These are phyloP conservation scores for Gryllus bimaculatus DNA, from an alignment of 1,140 invertebrate species.

Conservation along the genomic window DNA sequence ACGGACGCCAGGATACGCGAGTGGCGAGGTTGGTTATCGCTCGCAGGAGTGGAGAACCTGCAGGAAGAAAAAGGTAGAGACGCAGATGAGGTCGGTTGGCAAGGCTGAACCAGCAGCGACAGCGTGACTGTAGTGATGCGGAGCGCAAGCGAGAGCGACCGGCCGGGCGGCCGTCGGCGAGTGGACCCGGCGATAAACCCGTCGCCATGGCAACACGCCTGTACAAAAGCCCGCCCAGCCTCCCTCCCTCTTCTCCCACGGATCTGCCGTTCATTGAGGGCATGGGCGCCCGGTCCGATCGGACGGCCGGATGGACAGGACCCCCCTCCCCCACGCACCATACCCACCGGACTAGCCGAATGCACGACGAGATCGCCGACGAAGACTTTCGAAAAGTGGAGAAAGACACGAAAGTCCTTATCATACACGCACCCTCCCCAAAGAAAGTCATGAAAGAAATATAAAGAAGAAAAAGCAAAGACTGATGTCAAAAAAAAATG, in stretches of 20 bases:
- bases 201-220: background rate
- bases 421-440: too few relatives aligned
- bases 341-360: too few relatives aligned
- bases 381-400: too few relatives aligned
- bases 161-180: background rate
- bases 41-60: too few relatives aligned
- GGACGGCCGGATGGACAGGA: background rate
- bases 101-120: background rate
- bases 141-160: background rate
- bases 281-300: background rate
- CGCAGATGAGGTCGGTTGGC: background rate
- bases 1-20: too few relatives aligned
- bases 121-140: background rate
- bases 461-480: too few relatives aligned
- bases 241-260: background rate
- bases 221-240: background rate
- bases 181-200: background rate
- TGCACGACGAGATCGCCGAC: too few relatives aligned
- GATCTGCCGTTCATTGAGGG: background rate
- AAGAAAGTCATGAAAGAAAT: too few relatives aligned
- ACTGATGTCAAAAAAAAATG: too few relatives aligned
- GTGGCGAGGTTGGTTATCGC: too few relatives aligned
- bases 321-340: background rate
- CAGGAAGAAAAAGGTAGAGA: background rate
- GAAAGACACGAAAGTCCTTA: too few relatives aligned